Evolutionary conservation across 1,140 invertebrate genomes (phyloP).

Genomic region (Medauroidea extradentata): DNA sequence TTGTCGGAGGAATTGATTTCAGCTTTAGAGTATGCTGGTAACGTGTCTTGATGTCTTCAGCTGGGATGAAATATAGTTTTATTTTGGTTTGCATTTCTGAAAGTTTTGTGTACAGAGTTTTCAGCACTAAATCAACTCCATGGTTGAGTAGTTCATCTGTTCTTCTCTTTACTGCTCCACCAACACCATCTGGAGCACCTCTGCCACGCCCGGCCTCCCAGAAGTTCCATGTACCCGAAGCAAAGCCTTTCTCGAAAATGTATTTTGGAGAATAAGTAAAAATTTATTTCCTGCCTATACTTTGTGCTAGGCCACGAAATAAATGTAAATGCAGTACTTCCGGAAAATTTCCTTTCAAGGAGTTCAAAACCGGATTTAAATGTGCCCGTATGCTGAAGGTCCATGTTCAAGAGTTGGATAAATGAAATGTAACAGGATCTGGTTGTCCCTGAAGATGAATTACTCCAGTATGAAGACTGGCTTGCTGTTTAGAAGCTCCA

Average conservation of each 20-base stretch:
- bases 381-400: constrained; percentile 38
- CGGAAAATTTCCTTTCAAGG: constrained; percentile 22
- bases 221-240: constrained; percentile 38
- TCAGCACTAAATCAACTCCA: constrained; percentile 31
- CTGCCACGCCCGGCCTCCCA: constrained; percentile 44
- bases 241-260: no score
- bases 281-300: constrained; percentile 14
- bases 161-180: constrained; percentile 39
- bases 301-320: constrained; percentile 21
- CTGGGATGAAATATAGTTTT: background rate
- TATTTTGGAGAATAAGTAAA: no score
- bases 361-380: constrained; percentile 31
- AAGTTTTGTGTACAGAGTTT: constrained; percentile 1
- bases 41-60: background rate
- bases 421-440: constrained; percentile 32
- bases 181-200: constrained; percentile 43
- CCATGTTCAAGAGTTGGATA: constrained; percentile 35
- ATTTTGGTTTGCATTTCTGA: background rate
- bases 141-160: constrained; percentile 33
- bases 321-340: constrained; percentile 19
- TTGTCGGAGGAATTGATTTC: background rate
- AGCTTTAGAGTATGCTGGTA: background rate
- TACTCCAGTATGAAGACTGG: constrained; percentile 37
- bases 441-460: constrained; percentile 15
- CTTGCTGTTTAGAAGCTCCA: constrained; percentile 32